phyloP scores from a whole-genome alignment of 2,113 vertebrate species.

The Protomyctophum bolini region DNA sequence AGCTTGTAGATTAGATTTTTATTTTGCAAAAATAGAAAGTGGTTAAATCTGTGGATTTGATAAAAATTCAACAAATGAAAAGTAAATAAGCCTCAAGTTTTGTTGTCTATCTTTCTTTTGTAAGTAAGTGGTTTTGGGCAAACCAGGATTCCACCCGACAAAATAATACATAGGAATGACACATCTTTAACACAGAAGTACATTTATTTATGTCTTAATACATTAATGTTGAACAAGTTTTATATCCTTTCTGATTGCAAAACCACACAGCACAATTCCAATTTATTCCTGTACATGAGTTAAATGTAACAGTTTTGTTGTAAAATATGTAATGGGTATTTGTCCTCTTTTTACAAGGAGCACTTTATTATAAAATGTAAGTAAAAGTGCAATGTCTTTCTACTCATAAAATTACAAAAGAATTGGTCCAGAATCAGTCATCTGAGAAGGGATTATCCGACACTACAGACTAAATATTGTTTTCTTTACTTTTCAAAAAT shows the following conservation, averaged over 20 bases:
- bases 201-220: constrained; percentile 83
- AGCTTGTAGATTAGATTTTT: no score
- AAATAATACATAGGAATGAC: no score
- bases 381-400: constrained; percentile 84
- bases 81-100: no score
- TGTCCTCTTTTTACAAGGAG: constrained; percentile 67
- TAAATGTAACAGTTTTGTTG: constrained; percentile 85
- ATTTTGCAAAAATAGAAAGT: no score
- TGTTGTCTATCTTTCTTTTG: no score
- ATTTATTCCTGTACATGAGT: constrained; percentile 87
- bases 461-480: constrained; percentile 69
- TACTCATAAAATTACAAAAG: constrained; percentile 76
- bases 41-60: no score
- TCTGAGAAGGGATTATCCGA: constrained; percentile 74
- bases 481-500: constrained; percentile 71
- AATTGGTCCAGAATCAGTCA: constrained; percentile 84
- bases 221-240: constrained; percentile 81
- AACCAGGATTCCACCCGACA: no score
- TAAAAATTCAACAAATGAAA: no score
- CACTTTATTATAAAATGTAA: constrained; percentile 81
- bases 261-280: constrained; percentile 76
- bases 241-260: constrained; percentile 82
- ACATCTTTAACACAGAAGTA: constrained; percentile 68
- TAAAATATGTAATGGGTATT: constrained; percentile 80
- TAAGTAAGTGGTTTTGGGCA: no score